These are phyloP conservation scores for Chaenodraco wilsoni DNA, from an alignment of 2,797 vertebrate species.

Conservation along the genomic window DNA sequence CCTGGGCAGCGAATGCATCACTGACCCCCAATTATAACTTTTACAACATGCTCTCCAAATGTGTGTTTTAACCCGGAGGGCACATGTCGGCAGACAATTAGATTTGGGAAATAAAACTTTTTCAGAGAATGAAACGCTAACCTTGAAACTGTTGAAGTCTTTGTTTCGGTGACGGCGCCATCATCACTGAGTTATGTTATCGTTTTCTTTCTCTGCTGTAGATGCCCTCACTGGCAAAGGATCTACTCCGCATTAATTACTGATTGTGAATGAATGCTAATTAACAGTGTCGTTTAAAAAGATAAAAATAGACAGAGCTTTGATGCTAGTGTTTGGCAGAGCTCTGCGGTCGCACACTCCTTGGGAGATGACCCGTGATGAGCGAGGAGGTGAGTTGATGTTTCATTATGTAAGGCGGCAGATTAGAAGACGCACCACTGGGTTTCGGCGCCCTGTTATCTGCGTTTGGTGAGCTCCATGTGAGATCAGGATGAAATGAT, in stretches of 20 bases:
- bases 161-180: conserved; percentile 38
- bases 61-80: conserved; percentile 47
- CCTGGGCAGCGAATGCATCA: conserved; percentile 35
- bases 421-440: conserved; percentile 54
- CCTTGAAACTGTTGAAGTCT: conserved; percentile 52
- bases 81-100: conserved; percentile 54
- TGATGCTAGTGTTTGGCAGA: conserved; percentile 42
- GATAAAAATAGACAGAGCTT: conserved; percentile 56
- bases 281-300: conserved; percentile 47
- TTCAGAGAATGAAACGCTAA: conserved; percentile 53
- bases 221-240: conserved; percentile 42
- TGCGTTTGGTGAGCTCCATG: conserved; percentile 25
- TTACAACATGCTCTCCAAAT: conserved; percentile 55
- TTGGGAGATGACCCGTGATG: conserved; percentile 60
- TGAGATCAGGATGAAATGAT: conserved; percentile 58
- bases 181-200: conserved; percentile 45
- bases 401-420: conserved; percentile 51
- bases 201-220: conserved; percentile 11
- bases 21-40: conserved; percentile 63
- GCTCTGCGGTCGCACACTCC: conserved; percentile 46
- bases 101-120: conserved; percentile 22
- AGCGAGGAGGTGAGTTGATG: conserved; percentile 51
- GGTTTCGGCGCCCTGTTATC: conserved; percentile 33
- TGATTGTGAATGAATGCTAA: conserved; percentile 56
- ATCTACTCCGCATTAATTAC: conserved; percentile 61